A percentile compares a stretch with the other conserved stretches of the same genome.
phyloP scores from a whole-genome alignment of 2,888 invertebrate genomes.

The Nesidiocoris tenuis region DNA sequence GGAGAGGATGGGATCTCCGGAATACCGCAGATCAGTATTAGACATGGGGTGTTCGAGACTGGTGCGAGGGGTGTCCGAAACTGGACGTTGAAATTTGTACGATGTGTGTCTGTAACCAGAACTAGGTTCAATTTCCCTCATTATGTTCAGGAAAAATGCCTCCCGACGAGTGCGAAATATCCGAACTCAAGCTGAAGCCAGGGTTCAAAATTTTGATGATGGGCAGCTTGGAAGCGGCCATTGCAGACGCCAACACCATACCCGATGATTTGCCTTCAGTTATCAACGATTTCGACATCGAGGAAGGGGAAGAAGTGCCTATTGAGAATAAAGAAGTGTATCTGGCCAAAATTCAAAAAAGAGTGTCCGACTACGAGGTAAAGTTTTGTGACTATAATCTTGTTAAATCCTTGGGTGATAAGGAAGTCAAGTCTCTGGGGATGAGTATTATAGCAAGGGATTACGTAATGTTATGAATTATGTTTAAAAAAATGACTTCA shows the following conservation, averaged over 20 bases:
- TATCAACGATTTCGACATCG: slow-evolving; percentile 87
- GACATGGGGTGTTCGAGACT: background rate
- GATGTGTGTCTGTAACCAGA: too few species aligned
- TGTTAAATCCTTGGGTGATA: too few species aligned
- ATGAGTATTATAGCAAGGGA: too few species aligned
- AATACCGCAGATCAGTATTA: too few species aligned
- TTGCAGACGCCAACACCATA: slow-evolving; percentile 75
- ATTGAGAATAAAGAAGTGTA: slow-evolving; percentile 69
- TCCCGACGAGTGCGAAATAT: slow-evolving; percentile 74
- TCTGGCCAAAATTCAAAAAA: slow-evolving; percentile 76
- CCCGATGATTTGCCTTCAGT: slow-evolving; percentile 83
- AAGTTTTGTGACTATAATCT: too few species aligned
- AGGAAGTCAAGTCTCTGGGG: too few species aligned
- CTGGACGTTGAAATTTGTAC: background rate
- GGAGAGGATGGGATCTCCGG: too few species aligned
- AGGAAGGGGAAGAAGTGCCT: slow-evolving; percentile 75
- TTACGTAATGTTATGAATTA: too few species aligned
- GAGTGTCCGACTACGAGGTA: slow-evolving; percentile 78
- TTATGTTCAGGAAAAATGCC: slow-evolving; percentile 87
- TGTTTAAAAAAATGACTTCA: too few species aligned
- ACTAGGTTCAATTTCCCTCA: too few species aligned
- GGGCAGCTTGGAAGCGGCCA: slow-evolving; percentile 90
- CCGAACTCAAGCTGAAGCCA: slow-evolving; percentile 75
- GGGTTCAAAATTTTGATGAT: slow-evolving; percentile 96
- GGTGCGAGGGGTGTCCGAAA: background rate